Conservation (phyloP, 2,888 invertebrate species). For the Ochropleura leucogaster region DNA sequence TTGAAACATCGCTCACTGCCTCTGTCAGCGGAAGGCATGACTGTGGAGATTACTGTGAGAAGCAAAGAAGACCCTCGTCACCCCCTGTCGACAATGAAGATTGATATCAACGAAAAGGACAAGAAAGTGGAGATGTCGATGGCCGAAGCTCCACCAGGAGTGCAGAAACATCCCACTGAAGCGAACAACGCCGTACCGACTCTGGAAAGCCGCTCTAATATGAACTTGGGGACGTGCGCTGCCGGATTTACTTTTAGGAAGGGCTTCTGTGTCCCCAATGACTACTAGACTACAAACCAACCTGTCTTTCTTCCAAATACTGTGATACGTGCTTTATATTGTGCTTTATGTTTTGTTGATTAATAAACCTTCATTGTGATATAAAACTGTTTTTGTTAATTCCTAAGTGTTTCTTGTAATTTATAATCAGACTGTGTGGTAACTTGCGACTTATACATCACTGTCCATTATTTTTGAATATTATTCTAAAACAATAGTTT, state of each 20-base stretch:
- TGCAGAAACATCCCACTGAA: constrained; percentile 18
- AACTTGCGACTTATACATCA: not conserved
- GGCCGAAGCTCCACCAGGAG: constrained; percentile 38
- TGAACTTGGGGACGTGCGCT: constrained; percentile 65
- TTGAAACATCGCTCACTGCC: constrained; percentile 49
- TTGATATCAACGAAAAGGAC: constrained; percentile 48
- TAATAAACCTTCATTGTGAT: constrained; percentile 31
- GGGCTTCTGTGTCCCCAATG: constrained; percentile 69
- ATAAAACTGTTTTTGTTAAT: constrained; percentile 12
- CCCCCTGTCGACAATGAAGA: constrained; percentile 52
- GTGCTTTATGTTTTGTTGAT: constrained; percentile 16
- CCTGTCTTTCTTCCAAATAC: not conserved
- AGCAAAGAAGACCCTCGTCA: constrained; percentile 37
- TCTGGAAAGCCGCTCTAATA: constrained; percentile 58
- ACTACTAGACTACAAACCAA: constrained; percentile 29
- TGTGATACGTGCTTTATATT: constrained; percentile 20
- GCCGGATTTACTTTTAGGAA: constrained; percentile 63
- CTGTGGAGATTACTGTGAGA: constrained; percentile 63
- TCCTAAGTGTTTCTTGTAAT: not conserved
- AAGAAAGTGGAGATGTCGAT: constrained; percentile 43
- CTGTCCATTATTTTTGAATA: not conserved
- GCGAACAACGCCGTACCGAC: constrained; percentile 11
- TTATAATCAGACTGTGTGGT: not conserved
- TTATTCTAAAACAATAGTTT: not conserved
- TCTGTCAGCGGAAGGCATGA: constrained; percentile 62